A percentile compares a stretch with the other conserved stretches of the same genome.
phyloP scores from a whole-genome alignment of 1,140 invertebrate genomes.

The Pectinophora gossypiella region DNA sequence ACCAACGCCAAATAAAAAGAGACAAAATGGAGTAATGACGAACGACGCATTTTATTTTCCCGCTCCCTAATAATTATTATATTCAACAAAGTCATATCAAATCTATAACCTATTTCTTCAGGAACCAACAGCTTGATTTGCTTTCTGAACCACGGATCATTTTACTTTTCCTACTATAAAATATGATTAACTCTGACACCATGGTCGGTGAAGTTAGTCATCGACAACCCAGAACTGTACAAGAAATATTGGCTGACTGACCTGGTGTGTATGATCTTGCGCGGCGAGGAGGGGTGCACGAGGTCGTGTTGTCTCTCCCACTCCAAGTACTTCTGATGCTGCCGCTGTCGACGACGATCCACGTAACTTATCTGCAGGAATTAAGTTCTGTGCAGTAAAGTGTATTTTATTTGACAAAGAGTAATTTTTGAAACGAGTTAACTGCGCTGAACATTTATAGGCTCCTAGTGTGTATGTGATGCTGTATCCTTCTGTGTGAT shows the following conservation, averaged over 20 bases:
- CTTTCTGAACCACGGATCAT: not conserved
- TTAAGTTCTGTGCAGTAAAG: no score
- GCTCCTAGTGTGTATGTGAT: no score
- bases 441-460: no score
- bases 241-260: conserved; percentile 24
- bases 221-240: not conserved
- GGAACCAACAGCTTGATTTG: not conserved
- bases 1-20: no score
- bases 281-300: conserved; percentile 78
- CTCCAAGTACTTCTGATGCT: conserved; percentile 76
- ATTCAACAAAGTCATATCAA: not conserved
- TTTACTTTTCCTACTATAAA: not conserved
- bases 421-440: no score
- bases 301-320: conserved; percentile 79
- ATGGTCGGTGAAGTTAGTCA: not conserved
- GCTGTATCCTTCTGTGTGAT: no score
- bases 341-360: conserved; percentile 79
- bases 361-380: conserved; percentile 81
- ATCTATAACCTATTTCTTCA: not conserved
- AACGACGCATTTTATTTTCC: no score
- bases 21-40: no score
- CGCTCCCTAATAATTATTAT: conserved; percentile 5
- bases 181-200: not conserved
- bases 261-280: conserved; percentile 78
- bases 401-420: no score